phyloP scores from a whole-genome alignment of 2,797 vertebrate genomes.

The Lophura swinhoii region DNA sequence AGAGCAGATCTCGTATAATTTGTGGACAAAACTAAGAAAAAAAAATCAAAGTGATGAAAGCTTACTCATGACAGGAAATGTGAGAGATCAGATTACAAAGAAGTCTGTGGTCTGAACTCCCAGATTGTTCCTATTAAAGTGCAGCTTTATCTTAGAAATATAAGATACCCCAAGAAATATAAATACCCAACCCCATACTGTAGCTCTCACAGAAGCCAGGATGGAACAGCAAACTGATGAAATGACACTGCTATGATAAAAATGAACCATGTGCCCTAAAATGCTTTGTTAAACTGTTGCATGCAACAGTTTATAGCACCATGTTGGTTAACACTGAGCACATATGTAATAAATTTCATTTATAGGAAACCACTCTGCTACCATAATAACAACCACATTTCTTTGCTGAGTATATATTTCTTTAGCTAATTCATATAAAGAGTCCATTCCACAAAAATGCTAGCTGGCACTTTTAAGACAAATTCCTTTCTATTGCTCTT shows the following conservation, averaged over 20 bases:
- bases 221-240: not conserved
- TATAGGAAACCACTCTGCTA: not conserved
- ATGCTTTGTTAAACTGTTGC: not conserved
- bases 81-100: not conserved
- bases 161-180: not conserved
- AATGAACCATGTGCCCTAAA: not conserved
- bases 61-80: not conserved
- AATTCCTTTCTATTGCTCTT: not conserved
- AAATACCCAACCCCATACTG: not conserved
- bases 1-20: not conserved
- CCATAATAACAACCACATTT: not conserved
- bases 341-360: not conserved
- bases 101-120: not conserved
- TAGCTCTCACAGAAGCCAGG: conserved; percentile 9
- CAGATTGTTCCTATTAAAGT: conserved; percentile 15
- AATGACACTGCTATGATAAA: conserved; percentile 22
- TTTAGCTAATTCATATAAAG: not conserved
- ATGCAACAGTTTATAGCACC: not conserved
- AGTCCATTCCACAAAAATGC: not conserved
- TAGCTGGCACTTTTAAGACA: not conserved
- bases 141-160: conserved; percentile 2
- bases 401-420: not conserved
- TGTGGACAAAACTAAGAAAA: not conserved
- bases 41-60: not conserved
- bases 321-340: not conserved